These are phyloP conservation scores for Marcusenius ussheri DNA, from an alignment of 2,113 vertebrate genomes.

Conservation along the genomic window DNA sequence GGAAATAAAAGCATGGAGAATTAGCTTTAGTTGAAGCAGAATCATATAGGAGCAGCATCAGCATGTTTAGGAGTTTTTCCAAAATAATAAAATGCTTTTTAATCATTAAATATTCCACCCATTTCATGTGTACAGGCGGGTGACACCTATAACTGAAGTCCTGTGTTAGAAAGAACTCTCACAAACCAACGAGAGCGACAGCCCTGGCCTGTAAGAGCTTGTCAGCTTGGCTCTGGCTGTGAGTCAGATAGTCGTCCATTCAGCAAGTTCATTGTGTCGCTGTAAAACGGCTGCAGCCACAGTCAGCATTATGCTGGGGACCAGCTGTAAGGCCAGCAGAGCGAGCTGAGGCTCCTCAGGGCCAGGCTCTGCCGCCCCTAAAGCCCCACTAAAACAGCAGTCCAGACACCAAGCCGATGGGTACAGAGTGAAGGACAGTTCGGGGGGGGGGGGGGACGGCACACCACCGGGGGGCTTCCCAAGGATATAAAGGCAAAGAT, in stretches of 20 bases:
- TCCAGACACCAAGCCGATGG: background rate
- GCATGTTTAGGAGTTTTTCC: background rate
- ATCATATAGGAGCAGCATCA: background rate
- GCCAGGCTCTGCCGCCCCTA: conserved; percentile 39
- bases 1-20: background rate
- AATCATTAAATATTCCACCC: background rate
- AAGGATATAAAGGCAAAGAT: background rate
- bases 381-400: background rate
- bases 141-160: background rate
- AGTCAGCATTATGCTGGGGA: conserved; percentile 61
- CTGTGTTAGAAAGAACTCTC: background rate
- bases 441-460: background rate
- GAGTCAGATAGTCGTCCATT: conserved; percentile 45
- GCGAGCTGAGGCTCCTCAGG: conserved; percentile 59
- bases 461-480: background rate
- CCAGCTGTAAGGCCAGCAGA: conserved; percentile 55
- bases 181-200: background rate
- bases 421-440: background rate
- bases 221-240: conserved; percentile 36
- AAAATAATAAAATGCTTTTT: background rate
- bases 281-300: conserved; percentile 58
- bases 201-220: conserved; percentile 8
- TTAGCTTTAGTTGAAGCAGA: background rate
- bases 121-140: background rate
- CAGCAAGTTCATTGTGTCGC: conserved; percentile 67